Conservation (phyloP, 2,113 vertebrate species). For the Cephalopterus ornatus region DNA sequence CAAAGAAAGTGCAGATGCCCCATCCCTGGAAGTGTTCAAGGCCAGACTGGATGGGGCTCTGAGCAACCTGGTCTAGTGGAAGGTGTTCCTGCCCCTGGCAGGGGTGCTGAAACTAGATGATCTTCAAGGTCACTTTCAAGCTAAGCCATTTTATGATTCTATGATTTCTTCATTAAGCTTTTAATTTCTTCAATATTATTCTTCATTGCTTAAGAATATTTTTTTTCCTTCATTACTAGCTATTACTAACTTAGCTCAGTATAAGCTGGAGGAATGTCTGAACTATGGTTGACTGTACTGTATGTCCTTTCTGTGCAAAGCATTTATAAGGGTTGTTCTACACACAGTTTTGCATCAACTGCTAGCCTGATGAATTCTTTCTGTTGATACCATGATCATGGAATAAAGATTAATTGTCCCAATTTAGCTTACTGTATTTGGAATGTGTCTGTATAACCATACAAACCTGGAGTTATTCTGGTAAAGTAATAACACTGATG, state of each 20-base stretch:
- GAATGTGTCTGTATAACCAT: background rate
- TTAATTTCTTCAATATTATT: background rate
- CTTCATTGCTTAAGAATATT: background rate
- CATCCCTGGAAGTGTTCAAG: background rate
- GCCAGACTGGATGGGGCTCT: background rate
- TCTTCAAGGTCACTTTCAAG: background rate
- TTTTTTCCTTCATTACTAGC: background rate
- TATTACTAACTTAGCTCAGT: background rate
- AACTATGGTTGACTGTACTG: background rate
- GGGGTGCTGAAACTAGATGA: accelerated
- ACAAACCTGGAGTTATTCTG: background rate
- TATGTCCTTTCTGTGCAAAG: background rate
- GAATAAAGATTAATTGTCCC: background rate
- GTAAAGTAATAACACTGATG: background rate
- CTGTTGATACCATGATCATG: background rate
- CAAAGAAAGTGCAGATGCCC: background rate
- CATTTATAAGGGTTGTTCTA: background rate
- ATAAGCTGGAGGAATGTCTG: background rate
- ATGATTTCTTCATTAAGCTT: background rate
- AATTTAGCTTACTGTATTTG: background rate
- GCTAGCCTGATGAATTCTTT: background rate
- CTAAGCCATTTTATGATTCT: background rate
- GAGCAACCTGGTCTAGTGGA: background rate
- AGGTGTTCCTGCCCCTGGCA: background rate
- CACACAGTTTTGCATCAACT: background rate